These are phyloP conservation scores for Brachionus koreanus DNA, from an alignment of 1,140 invertebrate species.

Conservation along the genomic window DNA sequence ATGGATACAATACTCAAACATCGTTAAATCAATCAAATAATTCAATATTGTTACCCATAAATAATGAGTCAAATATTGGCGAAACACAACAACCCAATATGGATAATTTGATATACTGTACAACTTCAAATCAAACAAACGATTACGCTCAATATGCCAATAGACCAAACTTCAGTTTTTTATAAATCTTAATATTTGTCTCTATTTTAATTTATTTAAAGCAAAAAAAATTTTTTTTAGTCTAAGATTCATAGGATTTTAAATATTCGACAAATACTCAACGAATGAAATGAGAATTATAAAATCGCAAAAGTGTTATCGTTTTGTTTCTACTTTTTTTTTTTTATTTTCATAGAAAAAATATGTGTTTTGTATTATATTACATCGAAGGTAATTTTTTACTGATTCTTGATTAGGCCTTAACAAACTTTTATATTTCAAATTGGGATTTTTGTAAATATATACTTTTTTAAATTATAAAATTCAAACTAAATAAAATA, in stretches of 20 bases:
- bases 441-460: not conserved
- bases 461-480: constrained; percentile 1
- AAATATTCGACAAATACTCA: constrained; percentile 22
- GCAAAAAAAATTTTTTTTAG: constrained; percentile 32
- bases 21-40: not conserved
- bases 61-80: not conserved
- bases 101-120: not conserved
- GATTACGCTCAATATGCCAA: constrained; percentile 10
- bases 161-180: constrained; percentile 20
- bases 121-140: not conserved
- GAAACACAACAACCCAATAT: not conserved
- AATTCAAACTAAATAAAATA: not conserved
- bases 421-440: not conserved
- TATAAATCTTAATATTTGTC: not conserved
- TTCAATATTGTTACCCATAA: not conserved
- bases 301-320: constrained; percentile 25
- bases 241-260: not conserved
- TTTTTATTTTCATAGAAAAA: constrained; percentile 26
- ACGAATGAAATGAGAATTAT: constrained; percentile 40
- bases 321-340: not conserved
- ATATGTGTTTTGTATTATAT: not conserved
- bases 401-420: not conserved
- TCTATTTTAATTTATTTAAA: constrained; percentile 28
- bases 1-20: not conserved
- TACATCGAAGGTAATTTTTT: not conserved